Evolutionary conservation across 2,888 invertebrate genomes (phyloP).

Genomic region (Drosophila prolongata): DNA sequence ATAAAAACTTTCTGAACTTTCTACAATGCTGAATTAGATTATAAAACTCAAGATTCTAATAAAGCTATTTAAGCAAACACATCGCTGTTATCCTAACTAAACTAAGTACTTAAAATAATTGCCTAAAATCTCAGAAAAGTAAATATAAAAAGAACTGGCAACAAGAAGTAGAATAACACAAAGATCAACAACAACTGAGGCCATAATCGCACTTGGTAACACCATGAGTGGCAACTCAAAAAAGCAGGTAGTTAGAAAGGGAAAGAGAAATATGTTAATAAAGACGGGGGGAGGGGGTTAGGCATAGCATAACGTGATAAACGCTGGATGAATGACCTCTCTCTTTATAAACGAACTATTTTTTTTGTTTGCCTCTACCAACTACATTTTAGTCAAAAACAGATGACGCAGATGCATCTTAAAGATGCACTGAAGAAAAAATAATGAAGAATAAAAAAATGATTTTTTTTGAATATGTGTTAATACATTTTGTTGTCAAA

Average conservation of each 20-base stretch:
- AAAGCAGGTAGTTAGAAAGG: slow-evolving; percentile 15
- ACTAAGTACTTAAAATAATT: not conserved
- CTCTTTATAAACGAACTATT: slow-evolving; percentile 3
- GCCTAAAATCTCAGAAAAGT: slow-evolving; percentile 5
- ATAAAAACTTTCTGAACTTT: no score
- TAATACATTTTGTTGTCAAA: not conserved
- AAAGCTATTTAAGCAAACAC: not conserved
- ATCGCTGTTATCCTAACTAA: not conserved
- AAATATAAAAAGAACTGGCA: not conserved
- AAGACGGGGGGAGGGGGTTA: slow-evolving; percentile 48
- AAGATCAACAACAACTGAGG: slow-evolving; percentile 1
- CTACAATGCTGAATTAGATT: not conserved
- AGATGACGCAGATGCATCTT: slow-evolving; percentile 41
- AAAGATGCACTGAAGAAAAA: slow-evolving; percentile 39
- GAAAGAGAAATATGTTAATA: slow-evolving; percentile 72
- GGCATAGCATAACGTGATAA: slow-evolving; percentile 68
- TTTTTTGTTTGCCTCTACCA: slow-evolving; percentile 7
- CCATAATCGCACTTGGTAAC: slow-evolving; percentile 13
- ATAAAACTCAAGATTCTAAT: not conserved
- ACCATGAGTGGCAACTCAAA: slow-evolving; percentile 23
- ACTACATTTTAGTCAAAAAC: slow-evolving; percentile 42
- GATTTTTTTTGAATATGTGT: not conserved
- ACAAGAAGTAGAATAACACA: not conserved
- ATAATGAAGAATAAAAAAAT: slow-evolving; percentile 2
- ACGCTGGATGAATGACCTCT: slow-evolving; percentile 76